Base-by-base conservation (phyloP, 2,113 vertebrate genomes). In the Eptesicus fuscus region DNA sequence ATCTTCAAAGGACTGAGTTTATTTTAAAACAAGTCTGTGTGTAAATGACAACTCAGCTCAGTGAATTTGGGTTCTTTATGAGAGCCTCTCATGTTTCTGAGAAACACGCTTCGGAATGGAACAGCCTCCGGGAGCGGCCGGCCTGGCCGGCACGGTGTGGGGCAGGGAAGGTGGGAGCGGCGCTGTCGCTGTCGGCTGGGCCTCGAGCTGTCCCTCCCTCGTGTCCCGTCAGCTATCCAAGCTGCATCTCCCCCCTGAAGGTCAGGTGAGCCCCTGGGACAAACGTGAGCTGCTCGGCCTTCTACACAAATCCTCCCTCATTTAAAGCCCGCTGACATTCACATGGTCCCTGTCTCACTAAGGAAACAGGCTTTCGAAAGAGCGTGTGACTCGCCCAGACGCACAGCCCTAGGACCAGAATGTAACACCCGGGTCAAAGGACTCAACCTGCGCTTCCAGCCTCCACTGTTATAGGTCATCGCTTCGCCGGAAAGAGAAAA, bases 11-110 rank as follows among this genome's bases (percentile, higher is more conserved):
- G 37, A 40, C 12, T 30, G 22, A 14, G 28, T 85, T 76, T 65
- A 40, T 88, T 88, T 83, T 73, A 37, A 91, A 91, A 69, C 11
- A 22, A 73, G 22, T 67, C 17, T 42, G 9, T 85, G n/a, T 82
- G 47, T 70, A 32, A 47, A 28, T 79, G n/a, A 67, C n/a, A 74
- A 5, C 69, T 91, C 42, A 51, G 3, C 73, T 89, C 49, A 16
- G 1, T 13, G 25, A 42, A 35, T 67, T 65, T 78, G 9, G 11
- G 13, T 76, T 95, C 84, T 82, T 83, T 37, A 42, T 71, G 51
- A 53, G 32, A 73, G 17, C 6, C 65, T 67, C 25, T 17, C 42
- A 71, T 77, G 83, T 59, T 65, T 79, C 65, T 82, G 70, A 82
- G 73, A 88, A 83, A 56, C 30, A 25, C 9, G 11, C 6, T 42